Conservation (phyloP, 2,113 vertebrate species). For the Hyla sarda region DNA sequence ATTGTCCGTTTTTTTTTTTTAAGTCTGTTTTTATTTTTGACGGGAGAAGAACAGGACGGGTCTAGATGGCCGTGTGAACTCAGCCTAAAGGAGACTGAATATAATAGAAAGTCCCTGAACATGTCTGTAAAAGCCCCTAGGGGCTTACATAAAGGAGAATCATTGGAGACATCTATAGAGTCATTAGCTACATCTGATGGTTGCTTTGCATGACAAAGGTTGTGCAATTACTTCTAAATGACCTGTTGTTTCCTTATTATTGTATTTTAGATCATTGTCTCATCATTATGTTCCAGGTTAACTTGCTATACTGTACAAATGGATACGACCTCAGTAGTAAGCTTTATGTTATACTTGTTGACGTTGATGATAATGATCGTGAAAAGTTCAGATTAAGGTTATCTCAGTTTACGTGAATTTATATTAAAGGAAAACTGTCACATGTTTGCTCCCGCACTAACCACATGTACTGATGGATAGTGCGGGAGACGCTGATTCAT, state of each 20-base stretch:
- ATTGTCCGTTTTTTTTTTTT: too few species aligned
- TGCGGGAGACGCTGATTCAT: too few species aligned
- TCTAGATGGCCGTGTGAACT: too few species aligned
- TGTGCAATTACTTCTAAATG: background rate
- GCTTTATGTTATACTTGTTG: background rate
- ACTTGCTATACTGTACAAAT: background rate
- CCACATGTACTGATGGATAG: too few species aligned
- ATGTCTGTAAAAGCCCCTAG: too few species aligned
- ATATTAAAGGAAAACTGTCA: too few species aligned
- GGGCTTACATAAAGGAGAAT: too few species aligned
- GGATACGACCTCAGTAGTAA: background rate
- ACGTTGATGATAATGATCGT: background rate
- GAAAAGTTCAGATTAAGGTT: background rate
- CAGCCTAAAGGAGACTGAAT: too few species aligned
- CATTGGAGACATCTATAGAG: background rate
- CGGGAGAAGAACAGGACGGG: too few species aligned
- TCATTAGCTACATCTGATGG: background rate
- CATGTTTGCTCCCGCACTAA: too few species aligned
- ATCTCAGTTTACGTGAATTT: background rate
- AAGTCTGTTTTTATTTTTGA: too few species aligned
- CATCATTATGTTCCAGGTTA: constrained; percentile 12
- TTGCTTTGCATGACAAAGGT: constrained; percentile 31
- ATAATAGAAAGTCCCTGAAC: too few species aligned
- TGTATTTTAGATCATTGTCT: constrained; percentile 23
- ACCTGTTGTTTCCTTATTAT: constrained; percentile 34